Conservation (phyloP, 2,797 vertebrate genomes). For the Scolopax bukidnonensis region DNA sequence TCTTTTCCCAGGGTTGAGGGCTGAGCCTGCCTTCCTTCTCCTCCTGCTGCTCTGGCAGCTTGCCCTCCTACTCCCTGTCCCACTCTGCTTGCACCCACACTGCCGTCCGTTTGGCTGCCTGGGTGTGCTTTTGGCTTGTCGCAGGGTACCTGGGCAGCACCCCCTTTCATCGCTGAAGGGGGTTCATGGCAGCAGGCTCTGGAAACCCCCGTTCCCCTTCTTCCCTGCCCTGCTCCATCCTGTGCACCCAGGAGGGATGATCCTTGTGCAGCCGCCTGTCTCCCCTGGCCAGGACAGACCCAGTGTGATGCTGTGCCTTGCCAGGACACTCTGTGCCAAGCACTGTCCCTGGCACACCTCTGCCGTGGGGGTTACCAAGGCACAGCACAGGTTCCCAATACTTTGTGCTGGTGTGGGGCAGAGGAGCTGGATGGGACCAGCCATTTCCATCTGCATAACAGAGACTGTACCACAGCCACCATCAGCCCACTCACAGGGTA, state of each 20-base stretch:
- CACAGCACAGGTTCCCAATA: not conserved
- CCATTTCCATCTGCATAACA: not conserved
- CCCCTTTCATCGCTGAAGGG: not conserved
- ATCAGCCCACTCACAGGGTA: constrained; percentile 8
- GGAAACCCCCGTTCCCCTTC: not conserved
- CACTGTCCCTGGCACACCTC: not conserved
- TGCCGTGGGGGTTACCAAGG: accelerated
- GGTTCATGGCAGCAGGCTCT: not conserved
- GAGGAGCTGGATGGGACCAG: not conserved
- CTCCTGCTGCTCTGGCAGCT: not conserved
- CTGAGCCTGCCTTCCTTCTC: not conserved
- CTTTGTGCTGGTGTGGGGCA: not conserved
- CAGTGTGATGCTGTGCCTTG: not conserved
- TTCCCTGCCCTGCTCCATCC: accelerated
- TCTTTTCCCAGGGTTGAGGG: not conserved
- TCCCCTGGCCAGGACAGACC: not conserved
- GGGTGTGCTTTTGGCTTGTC: not conserved
- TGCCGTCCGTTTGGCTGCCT: not conserved
- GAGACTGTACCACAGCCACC: not conserved
- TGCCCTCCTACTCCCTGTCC: not conserved
- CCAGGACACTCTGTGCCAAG: not conserved
- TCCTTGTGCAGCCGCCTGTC: not conserved
- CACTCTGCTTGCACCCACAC: accelerated
- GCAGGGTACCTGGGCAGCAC: not conserved
- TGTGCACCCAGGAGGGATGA: not conserved